Conservation (phyloP, 2,888 invertebrate species). For the Orthonevra nobilis region DNA sequence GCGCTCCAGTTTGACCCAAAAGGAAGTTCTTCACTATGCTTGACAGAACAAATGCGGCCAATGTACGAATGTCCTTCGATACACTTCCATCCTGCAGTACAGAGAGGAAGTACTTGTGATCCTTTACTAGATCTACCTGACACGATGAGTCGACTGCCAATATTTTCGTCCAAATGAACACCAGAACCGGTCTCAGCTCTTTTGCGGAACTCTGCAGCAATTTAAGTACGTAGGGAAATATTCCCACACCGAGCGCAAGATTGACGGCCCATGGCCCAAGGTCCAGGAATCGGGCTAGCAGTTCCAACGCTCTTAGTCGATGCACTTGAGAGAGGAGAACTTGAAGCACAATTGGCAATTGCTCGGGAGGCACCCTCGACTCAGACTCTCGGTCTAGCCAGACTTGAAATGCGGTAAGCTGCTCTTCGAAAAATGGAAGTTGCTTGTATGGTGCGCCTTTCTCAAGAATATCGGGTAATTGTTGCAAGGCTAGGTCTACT, state of each 20-base stretch:
- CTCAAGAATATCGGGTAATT: conserved; percentile 89
- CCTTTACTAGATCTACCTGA: conserved; percentile 96
- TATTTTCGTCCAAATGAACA: conserved; percentile 99
- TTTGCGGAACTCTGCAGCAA: conserved; percentile 96
- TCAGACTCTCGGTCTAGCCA: conserved; percentile 83
- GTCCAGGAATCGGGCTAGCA: conserved; percentile 96
- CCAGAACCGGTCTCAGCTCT: conserved; percentile 94
- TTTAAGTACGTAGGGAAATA: conserved; percentile 99
- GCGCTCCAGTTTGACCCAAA: conserved; percentile 93
- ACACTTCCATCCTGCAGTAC: conserved; percentile 93
- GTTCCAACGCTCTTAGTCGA: conserved; percentile 95
- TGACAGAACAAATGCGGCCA: conserved; percentile 97
- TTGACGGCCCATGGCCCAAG: conserved; percentile 98
- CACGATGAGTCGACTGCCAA: conserved; percentile 97
- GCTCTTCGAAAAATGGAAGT: conserved; percentile 97
- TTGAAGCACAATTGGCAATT: conserved; percentile 98
- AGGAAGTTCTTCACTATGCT: conserved; percentile 94
- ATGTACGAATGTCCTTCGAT: conserved; percentile 91
- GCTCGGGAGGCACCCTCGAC: conserved; percentile 93
- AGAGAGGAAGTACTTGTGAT: conserved; percentile 96
- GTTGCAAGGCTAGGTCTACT: conserved; percentile 95
- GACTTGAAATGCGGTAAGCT: conserved; percentile 97
- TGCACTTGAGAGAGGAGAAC: conserved; percentile 88
- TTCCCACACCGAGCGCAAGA: conserved; percentile 96
- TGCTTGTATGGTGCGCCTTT: conserved; percentile 84